Base-by-base conservation (phyloP, 1,140 invertebrate genomes). In the Apis laboriosa region DNA sequence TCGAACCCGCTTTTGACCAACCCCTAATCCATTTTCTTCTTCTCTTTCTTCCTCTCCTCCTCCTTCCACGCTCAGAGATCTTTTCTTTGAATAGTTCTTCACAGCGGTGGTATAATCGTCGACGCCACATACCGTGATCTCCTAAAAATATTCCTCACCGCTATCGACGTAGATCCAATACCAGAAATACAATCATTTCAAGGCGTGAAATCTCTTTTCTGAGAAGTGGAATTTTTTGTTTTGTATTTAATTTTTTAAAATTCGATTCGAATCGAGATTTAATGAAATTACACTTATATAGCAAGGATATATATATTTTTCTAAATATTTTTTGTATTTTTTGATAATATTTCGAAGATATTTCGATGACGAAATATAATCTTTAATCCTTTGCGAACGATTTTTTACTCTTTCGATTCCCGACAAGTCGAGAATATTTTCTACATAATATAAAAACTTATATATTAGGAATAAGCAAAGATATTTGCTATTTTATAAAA, bases 1-100 rank as follows among this genome's bases (percentile, higher is more conserved):
- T 86, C 78, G 51, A 66, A 72, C 80, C 78, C 63, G 81, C 67
- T 70, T 83, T 85, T 86, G 74, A 76, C 80, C 76, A 79, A 84
- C 77, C 83, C 79, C 72, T 87, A 83, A 89, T 85, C 84, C 81
- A 64, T 82, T 80, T 84, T 84, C 75, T 77, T 13, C 21, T n/a
- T 68, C 60, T 53, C 66, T 73, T 70, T 43, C 34, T 43, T 0
- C 34, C 0, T 5, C 34, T 77, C 21, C 21, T n/a, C 60, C 60
- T 53, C 66, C 76, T 70, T 60, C 43, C 17, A 77, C 51, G 58
- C 28, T 56, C 49, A 28, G 63, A 64, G 58, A 72, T 61, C 63
- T 67, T 85, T 53, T 55, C 64, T 77, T 63, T 61, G 84, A 83
- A 88, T 83, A 86, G 68, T 64, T 77, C 28, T 53, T 89, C 74